Evolutionary conservation across 2,113 vertebrate species (phyloP), one percentile per base, ranked within the genome.

Genomic region (Lipophrys pholis): DNA sequence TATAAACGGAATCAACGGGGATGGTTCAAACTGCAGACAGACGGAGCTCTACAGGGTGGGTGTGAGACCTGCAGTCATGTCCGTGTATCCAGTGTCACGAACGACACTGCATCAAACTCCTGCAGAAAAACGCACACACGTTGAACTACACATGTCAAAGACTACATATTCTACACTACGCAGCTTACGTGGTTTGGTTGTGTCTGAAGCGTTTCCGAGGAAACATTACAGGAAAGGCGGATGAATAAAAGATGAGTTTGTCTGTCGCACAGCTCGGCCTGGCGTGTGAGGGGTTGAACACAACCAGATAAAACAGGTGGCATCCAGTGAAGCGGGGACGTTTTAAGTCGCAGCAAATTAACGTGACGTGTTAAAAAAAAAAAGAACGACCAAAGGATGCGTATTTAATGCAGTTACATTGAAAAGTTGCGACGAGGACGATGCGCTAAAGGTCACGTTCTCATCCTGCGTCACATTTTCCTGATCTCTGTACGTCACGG

Each of bases 401-500:
- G 42, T 11, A 9, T 5, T 30, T 2, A 30, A 30, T 4, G 10
- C 8, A 14, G 2, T 14, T 7, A 7, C 14, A 48, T 21, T 8
- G 21, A 1, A 30, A 60, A 49, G 40, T 43, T 40, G 30, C 14
- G 14, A 1, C 6, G 76, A 53, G 63, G 67, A 50, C 74, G 82
- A 94, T 90, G 91, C 85, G 80, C 60, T 16, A 81, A 16, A 86
- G 75, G 82, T 91, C 91, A 94, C 91, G 92, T 92, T 83, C 86
- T 30, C 78, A 75, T 89, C 85, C 87, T 94, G 93, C 93, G 93
- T 94, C 94, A 94, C 88, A 84, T 90, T 91, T 88, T 90, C 89
- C 93, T 91, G 81, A 74, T 7, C 73, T 45, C 3, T 54, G 46
- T 43, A 80, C 55, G 68, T 83, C 76, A 77, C 76, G 78, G 57